Base-by-base conservation (phyloP, 2,888 invertebrate genomes). In the Stenchaetothrips biformis region DNA sequence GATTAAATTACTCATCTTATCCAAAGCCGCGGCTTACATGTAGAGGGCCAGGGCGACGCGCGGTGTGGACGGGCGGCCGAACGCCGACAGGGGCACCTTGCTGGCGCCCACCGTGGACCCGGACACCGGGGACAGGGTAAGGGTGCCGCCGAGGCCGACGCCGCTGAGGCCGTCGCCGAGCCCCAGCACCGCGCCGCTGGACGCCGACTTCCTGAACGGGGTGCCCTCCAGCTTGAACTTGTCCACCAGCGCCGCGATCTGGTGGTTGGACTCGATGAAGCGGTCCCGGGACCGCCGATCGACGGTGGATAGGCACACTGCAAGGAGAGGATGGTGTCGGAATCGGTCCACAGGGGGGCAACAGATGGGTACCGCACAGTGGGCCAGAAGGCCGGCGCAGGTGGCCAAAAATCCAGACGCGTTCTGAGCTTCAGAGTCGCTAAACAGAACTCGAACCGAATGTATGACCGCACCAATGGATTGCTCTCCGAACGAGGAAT, bases 201-300 rank as follows among this genome's bases (percentile, higher is more conserved):
- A 86, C 0, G 86, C 85, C 13, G 86, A 91, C 85, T 94, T 94
- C 86, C 93, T 89, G 83, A 93, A 92, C 13, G 92, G 90, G 9
- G 92, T 92, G 0, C 96, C 96, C 87, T 97, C 96, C 53, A 93
- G 87, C 85, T 95, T 95, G 87, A 97, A 97, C 85, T 96, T 94
- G 84, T 97, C 96, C 0, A 97, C 96, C 21, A 98, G 87, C 0
- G 95, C 94, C 4, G 95, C 93, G 83, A 98, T 97, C 87, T 97
- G 97, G 84, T 95, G 95, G 85, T 96, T 96, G 0, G 97, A 98
- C 85, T 97, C 96, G 77, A 96, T 89, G 85, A 98, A 98, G 47
- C 97, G 90, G 85, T 98, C 97, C 18, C 97, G 90, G 0, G 97
- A 96, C 79, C 94, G 89, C 18, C 93, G 89, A 86, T 94, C 94